Evolutionary conservation across 2,888 invertebrate genomes (phyloP).

Genomic region (Drosophila maculinotata): DNA sequence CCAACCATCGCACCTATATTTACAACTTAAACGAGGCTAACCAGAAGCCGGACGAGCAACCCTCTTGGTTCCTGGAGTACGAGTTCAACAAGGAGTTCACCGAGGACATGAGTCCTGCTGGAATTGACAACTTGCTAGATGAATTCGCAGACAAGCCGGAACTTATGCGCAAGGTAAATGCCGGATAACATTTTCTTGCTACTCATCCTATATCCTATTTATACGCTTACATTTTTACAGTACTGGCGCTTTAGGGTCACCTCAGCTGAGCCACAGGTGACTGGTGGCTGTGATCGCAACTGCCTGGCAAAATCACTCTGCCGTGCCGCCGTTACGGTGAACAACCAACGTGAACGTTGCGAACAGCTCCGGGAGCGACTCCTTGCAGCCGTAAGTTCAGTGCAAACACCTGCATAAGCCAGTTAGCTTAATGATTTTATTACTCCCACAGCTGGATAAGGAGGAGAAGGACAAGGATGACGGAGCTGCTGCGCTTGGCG

Average conservation of each 20-base stretch:
- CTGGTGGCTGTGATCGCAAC: conserved; percentile 70
- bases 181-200: rapidly evolving
- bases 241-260: conserved; percentile 76
- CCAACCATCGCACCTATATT: conserved; percentile 89
- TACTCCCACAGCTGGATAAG: conserved; percentile 55
- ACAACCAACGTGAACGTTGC: conserved; percentile 70
- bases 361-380: conserved; percentile 64
- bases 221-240: conserved; percentile 17
- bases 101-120: conserved; percentile 88
- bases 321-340: conserved; percentile 73
- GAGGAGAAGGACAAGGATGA: conserved; percentile 25
- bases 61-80: conserved; percentile 91
- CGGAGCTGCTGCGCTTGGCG: conserved; percentile 55
- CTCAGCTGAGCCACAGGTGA: conserved; percentile 72
- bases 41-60: conserved; percentile 86
- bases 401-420: neutral
- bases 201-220: neutral
- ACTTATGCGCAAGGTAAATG: conserved; percentile 72
- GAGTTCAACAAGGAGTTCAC: conserved; percentile 89
- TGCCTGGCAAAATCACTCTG: conserved; percentile 76
- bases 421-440: neutral
- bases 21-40: conserved; percentile 92
- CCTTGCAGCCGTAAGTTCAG: conserved; percentile 67
- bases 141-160: conserved; percentile 85
- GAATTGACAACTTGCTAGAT: conserved; percentile 87